Percentiles rank a stretch among this genome's conserved stretches.
Conservation (phyloP, 1,140 invertebrate species). For the Asbolus verrucosus region DNA sequence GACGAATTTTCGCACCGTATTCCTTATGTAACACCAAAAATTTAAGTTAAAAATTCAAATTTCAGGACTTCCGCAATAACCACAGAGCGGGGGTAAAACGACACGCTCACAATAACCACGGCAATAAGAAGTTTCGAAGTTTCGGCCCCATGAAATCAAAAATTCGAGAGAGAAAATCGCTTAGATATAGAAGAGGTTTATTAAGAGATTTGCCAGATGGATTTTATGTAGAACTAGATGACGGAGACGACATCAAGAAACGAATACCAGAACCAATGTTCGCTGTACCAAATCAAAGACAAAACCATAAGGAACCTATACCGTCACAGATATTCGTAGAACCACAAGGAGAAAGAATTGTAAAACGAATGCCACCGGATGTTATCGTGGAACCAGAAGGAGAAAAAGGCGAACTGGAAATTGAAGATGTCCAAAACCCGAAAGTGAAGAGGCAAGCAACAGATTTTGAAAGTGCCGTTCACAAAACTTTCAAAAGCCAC, state of each 20-base stretch:
- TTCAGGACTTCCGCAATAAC: not conserved
- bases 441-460: conserved; percentile 9
- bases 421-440: not conserved
- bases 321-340: conserved; percentile 11
- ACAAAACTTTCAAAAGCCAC: conserved; percentile 8
- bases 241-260: not conserved
- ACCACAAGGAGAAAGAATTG: not conserved
- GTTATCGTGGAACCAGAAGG: not conserved
- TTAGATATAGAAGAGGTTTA: too few relatives aligned
- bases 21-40: not conserved
- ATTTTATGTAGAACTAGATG: not conserved
- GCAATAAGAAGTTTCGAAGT: not conserved
- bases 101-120: not conserved
- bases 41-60: not conserved
- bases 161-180: not conserved
- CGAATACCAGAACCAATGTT: not conserved
- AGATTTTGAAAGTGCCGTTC: not conserved
- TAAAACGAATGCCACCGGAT: not conserved
- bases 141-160: not conserved
- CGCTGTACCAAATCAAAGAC: not conserved
- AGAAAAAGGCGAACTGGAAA: conserved; percentile 2
- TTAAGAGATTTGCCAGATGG: not conserved
- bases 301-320: not conserved
- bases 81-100: not conserved
- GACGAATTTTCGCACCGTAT: not conserved